These are phyloP conservation scores for Enhydra lutris DNA, from an alignment of 2,113 vertebrate genomes.

Conservation along the genomic window DNA sequence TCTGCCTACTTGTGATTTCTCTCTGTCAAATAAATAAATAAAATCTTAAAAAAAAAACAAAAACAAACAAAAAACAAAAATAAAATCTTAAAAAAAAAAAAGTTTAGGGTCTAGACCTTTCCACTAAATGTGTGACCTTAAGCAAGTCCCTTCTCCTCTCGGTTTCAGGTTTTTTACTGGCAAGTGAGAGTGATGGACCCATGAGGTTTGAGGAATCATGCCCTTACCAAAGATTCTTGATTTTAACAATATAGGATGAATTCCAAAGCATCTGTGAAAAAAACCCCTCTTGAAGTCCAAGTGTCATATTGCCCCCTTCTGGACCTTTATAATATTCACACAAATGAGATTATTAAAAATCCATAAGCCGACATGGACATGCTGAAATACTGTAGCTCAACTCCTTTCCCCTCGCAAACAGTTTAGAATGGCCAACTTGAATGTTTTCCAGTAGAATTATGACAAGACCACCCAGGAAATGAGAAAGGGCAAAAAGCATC, in stretches of 20 bases:
- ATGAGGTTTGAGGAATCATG: background rate
- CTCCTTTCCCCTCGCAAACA: background rate
- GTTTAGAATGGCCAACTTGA: background rate
- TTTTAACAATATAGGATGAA: background rate
- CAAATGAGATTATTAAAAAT: background rate
- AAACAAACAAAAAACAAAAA: no score
- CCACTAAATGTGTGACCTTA: background rate
- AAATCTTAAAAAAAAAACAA: no score
- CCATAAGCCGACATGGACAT: no score
- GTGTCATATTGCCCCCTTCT: slow-evolving; percentile 56
- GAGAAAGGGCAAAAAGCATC: background rate
- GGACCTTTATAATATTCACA: background rate
- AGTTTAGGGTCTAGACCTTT: background rate
- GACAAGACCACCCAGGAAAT: background rate
- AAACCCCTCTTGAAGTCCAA: background rate
- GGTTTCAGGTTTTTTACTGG: background rate
- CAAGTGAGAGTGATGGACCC: background rate
- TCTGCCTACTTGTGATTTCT: no score
- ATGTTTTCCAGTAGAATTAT: background rate
- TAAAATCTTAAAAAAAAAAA: background rate
- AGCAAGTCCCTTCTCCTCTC: background rate
- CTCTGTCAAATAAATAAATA: no score
- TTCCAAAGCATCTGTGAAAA: background rate
- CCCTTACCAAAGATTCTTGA: background rate
- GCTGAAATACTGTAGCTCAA: background rate